A percentile compares a stretch with the other conserved stretches of the same genome.
phyloP scores from a whole-genome alignment of 2,888 invertebrate species.

The Balanococcus diminutus region DNA sequence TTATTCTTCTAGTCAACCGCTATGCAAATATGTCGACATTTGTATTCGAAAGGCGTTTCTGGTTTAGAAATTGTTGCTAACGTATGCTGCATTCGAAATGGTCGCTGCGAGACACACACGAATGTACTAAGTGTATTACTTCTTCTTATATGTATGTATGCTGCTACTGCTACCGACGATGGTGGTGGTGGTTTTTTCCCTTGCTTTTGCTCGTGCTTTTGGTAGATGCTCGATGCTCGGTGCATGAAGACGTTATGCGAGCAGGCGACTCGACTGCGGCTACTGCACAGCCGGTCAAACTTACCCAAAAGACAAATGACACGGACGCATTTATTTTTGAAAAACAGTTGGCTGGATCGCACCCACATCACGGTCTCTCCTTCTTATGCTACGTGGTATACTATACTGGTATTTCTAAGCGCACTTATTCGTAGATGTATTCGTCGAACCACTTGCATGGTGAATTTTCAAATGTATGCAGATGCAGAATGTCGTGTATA shows the following conservation, averaged over 20 bases:
- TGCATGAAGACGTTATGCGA: neutral
- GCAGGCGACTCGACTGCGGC: too few relatives aligned
- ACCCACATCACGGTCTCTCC: neutral
- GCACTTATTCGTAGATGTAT: too few relatives aligned
- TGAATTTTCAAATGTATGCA: neutral
- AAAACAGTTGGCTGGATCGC: neutral
- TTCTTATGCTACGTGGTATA: too few relatives aligned
- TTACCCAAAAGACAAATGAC: neutral
- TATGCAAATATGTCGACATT: slow-evolving; percentile 47
- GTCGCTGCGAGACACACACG: neutral
- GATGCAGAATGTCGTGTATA: neutral
- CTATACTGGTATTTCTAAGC: too few relatives aligned
- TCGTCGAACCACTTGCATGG: too few relatives aligned
- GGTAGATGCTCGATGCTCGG: neutral
- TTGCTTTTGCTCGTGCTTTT: neutral
- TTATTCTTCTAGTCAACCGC: slow-evolving; percentile 51
- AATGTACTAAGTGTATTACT: slow-evolving; percentile 2
- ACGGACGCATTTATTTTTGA: neutral
- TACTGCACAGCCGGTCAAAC: neutral
- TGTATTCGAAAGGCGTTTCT: slow-evolving; percentile 47
- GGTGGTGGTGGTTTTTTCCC: neutral
- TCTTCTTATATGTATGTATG: neutral
- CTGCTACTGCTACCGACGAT: too few relatives aligned
- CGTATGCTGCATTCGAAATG: slow-evolving; percentile 50
- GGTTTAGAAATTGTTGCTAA: slow-evolving; percentile 52